A percentile compares a stretch with the other conserved stretches of the same genome.
These are phyloP conservation scores for Alethe castanea DNA, from an alignment of 2,113 vertebrate species.

Conservation along the genomic window DNA sequence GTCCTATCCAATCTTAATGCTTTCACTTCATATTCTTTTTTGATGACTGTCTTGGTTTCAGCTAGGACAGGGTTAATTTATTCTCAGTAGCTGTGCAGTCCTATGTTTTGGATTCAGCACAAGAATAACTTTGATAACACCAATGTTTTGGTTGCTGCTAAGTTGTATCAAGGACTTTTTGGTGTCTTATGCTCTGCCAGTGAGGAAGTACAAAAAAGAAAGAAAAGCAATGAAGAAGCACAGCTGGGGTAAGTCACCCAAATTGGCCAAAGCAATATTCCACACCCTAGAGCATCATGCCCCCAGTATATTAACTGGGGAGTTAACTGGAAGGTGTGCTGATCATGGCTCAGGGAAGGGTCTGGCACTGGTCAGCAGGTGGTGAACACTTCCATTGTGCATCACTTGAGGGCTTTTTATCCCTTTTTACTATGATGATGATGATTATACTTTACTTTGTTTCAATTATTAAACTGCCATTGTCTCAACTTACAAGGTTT, in stretches of 20 bases:
- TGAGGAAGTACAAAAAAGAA: background rate
- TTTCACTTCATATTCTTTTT: background rate
- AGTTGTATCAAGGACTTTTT: background rate
- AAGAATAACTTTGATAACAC: background rate
- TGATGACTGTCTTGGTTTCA: background rate
- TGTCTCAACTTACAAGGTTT: background rate
- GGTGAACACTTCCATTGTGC: background rate
- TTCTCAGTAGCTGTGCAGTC: background rate
- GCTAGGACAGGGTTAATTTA: background rate
- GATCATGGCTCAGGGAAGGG: rapidly evolving
- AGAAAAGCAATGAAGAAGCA: background rate
- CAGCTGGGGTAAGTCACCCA: background rate
- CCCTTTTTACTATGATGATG: background rate
- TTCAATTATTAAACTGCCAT: background rate
- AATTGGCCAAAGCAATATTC: background rate
- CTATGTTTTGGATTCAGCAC: background rate
- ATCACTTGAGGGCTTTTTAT: background rate
- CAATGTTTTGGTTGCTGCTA: background rate
- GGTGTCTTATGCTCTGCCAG: background rate
- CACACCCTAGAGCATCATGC: background rate
- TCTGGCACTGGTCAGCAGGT: background rate
- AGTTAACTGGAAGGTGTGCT: background rate
- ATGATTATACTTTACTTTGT: background rate
- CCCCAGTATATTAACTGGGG: background rate
- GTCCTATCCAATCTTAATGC: background rate